Evolutionary conservation across 2,888 invertebrate genomes (phyloP).

Genomic region (Caradrina clavipalpis): DNA sequence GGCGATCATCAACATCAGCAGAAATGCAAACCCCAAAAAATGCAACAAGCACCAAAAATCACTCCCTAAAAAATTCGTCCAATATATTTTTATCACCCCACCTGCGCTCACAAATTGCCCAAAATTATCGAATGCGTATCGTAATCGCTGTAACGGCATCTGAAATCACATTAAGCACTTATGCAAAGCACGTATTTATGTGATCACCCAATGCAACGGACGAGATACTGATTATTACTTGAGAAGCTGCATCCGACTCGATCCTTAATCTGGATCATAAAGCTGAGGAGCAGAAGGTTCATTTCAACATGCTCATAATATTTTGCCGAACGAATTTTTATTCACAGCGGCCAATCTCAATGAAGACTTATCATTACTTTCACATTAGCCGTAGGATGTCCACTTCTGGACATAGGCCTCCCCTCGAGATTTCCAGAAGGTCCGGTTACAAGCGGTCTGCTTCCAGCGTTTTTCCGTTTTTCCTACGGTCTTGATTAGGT

Average conservation of each 20-base stretch:
- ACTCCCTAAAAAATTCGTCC: not conserved
- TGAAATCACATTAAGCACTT: constrained; percentile 44
- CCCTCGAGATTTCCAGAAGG: too few species aligned
- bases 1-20: too few species aligned
- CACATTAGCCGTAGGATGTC: too few species aligned
- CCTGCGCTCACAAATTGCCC: constrained; percentile 31
- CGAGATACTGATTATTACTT: constrained; percentile 37
- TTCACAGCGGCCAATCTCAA: too few species aligned
- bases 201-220: constrained; percentile 21
- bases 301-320: not conserved
- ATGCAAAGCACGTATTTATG: constrained; percentile 43
- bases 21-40: not conserved
- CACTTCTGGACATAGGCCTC: too few species aligned
- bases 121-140: constrained; percentile 17
- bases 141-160: constrained; percentile 51
- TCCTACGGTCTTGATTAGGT: too few species aligned
- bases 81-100: constrained; percentile 37
- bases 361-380: too few species aligned
- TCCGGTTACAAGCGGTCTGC: too few species aligned
- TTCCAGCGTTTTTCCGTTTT: too few species aligned
- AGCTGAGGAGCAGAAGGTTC: constrained; percentile 25
- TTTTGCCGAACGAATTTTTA: too few species aligned
- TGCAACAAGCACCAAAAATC: not conserved
- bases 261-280: not conserved
- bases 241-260: constrained; percentile 19